These are phyloP conservation scores for Drosophila rhopaloa DNA, from an alignment of 1,140 invertebrate species.

Conservation along the genomic window DNA sequence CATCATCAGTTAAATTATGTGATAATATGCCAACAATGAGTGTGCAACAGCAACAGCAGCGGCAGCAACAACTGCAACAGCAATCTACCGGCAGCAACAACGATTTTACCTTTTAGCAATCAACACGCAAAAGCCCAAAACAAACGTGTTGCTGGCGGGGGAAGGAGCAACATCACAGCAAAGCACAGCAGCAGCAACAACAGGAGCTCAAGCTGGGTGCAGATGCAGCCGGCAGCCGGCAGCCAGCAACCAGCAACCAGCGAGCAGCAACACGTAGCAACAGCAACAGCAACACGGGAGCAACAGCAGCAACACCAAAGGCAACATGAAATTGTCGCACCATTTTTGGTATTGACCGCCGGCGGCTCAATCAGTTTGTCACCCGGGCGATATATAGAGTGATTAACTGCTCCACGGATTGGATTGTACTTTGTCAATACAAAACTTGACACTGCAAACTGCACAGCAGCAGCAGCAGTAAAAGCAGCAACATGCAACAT, in stretches of 20 bases:
- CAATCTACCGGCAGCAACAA: slow-evolving; percentile 8
- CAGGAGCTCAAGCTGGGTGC: slow-evolving; percentile 9
- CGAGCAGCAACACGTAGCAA: slow-evolving; percentile 33
- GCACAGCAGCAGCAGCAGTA: background rate
- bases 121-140: slow-evolving; percentile 79
- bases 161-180: slow-evolving; percentile 5
- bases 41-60: slow-evolving; percentile 65
- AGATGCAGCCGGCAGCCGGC: slow-evolving; percentile 16
- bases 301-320: slow-evolving; percentile 52
- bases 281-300: slow-evolving; percentile 28
- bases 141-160: slow-evolving; percentile 60
- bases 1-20: slow-evolving; percentile 83
- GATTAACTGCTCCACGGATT: slow-evolving; percentile 73
- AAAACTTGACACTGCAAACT: slow-evolving; percentile 3
- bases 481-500: slow-evolving; percentile 6
- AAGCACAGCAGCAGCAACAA: background rate
- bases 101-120: slow-evolving; percentile 63
- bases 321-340: slow-evolving; percentile 73
- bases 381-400: slow-evolving; percentile 80
- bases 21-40: slow-evolving; percentile 83
- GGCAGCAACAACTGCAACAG: slow-evolving; percentile 5
- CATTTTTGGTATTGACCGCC: slow-evolving; percentile 79
- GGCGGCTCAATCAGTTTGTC: slow-evolving; percentile 80
- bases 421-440: slow-evolving; percentile 46
- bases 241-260: slow-evolving; percentile 26